Evolutionary conservation across 2,888 invertebrate genomes (phyloP), one percentile per base, ranked within the genome.

Genomic region (Diploptera punctata): DNA sequence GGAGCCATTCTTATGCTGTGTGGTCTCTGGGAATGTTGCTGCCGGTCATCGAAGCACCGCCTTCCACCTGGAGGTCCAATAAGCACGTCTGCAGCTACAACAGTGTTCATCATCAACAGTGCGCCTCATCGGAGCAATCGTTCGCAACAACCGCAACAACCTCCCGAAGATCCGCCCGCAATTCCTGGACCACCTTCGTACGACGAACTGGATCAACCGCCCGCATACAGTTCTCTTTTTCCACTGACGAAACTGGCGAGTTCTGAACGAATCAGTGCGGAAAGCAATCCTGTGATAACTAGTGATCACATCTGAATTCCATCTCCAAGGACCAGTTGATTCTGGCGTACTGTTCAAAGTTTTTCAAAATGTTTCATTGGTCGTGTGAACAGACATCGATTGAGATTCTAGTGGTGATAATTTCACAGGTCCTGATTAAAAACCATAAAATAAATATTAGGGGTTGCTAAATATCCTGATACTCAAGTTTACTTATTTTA

Each of bases 1-100:
- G 90, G 90, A 24, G 88, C 89, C 13, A 87, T 91, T 49, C 84
- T 91, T 77, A 87, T 91, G 84, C 88, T 91, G 81, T 91, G 91
- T 78, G 86, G 91, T 19, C 85, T 91, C 76, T 91, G 91, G 90
- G 79, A 85, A 74, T 84, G 83, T 75, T 84, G 82, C 75, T 82
- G 82, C 73, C 85, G 79, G 85, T 33, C 83, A 87, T 44, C 82
- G 86, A 65, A 77, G 44, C 62, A 18, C 77, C 77, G 21, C 13
- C 13, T 44, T 2, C 52, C 62, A 31, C 13, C 4, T 4, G 49
- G 24, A 18, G 4, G 29, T 10, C 62, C 49, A 47, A 65, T 71
- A 1, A 75, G 78, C 9, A 67, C 78, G 74, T 49, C 76, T 65
- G 33, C 77, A 44, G 79, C 81, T 5, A 79, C 80, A 4, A 80